phyloP scores from a whole-genome alignment of 2,113 vertebrate genomes.

The Brachyhypopomus gauderio region DNA sequence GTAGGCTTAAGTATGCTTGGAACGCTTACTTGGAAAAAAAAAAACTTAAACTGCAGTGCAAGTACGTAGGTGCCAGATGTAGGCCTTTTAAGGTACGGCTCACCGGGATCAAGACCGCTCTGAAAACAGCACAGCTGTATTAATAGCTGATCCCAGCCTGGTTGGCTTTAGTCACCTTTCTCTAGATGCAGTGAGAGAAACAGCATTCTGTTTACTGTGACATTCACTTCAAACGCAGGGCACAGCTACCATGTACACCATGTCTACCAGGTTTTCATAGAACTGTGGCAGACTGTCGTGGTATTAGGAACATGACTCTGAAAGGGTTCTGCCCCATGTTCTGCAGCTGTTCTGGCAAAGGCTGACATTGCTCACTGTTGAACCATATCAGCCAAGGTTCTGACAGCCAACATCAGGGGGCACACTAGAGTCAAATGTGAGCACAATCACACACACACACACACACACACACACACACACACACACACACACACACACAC shows the following conservation, averaged over 20 bases:
- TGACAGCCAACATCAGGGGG: not conserved
- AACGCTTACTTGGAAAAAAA: too few relatives aligned
- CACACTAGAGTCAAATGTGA: not conserved
- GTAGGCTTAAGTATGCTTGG: too few relatives aligned
- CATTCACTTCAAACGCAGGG: constrained; percentile 22
- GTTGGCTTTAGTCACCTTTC: not conserved
- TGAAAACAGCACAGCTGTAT: not conserved
- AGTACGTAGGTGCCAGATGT: too few relatives aligned
- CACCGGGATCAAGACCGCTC: too few relatives aligned
- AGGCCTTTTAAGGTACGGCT: too few relatives aligned
- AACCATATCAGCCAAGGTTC: not conserved
- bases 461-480: too few relatives aligned
- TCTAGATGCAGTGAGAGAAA: too few relatives aligned
- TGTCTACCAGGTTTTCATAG: not conserved
- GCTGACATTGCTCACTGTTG: not conserved
- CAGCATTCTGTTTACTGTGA: not conserved
- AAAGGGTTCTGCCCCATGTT: not conserved
- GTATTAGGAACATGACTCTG: too few relatives aligned
- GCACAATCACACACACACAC: not conserved
- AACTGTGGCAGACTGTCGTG: too few relatives aligned
- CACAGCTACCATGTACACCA: constrained; percentile 6
- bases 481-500: too few relatives aligned
- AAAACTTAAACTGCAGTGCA: too few relatives aligned
- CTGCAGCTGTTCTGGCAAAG: not conserved
- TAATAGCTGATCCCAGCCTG: not conserved